Conservation (phyloP, 2,797 vertebrate species). For the Phrynocephalus guinanensis region DNA sequence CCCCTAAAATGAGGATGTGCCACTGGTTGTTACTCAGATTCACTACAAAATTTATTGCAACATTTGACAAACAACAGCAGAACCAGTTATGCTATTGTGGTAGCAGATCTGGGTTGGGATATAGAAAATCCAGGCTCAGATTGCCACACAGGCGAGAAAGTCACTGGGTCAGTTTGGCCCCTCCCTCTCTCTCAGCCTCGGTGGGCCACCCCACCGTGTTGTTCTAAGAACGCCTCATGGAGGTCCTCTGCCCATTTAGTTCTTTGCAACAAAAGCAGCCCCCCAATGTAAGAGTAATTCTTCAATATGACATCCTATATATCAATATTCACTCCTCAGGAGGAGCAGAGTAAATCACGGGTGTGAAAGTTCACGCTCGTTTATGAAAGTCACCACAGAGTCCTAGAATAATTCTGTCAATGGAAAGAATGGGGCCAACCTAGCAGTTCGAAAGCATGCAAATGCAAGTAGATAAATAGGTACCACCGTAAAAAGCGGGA, state of each 20-base stretch:
- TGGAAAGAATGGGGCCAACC: no score
- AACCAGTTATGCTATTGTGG: not conserved
- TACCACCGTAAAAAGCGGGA: no score
- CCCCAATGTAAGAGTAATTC: not conserved
- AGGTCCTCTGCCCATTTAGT: no score
- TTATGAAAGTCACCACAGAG: not conserved
- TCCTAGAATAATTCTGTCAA: not conserved
- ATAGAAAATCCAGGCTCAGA: not conserved
- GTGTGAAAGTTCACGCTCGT: not conserved
- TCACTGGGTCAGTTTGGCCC: not conserved
- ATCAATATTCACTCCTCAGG: no score
- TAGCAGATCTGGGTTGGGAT: not conserved
- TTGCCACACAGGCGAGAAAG: not conserved
- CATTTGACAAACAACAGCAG: not conserved
- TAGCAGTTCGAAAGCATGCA: no score
- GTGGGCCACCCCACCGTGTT: not conserved
- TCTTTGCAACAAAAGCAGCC: not conserved
- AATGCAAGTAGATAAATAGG: no score
- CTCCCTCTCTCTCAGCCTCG: not conserved
- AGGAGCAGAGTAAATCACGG: not conserved
- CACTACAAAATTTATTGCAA: not conserved
- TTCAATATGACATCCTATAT: not conserved
- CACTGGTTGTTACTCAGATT: no score
- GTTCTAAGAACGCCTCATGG: not conserved
- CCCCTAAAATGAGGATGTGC: no score